These are phyloP conservation scores for Rynchops niger DNA, from an alignment of 2,113 vertebrate genomes.

Conservation along the genomic window DNA sequence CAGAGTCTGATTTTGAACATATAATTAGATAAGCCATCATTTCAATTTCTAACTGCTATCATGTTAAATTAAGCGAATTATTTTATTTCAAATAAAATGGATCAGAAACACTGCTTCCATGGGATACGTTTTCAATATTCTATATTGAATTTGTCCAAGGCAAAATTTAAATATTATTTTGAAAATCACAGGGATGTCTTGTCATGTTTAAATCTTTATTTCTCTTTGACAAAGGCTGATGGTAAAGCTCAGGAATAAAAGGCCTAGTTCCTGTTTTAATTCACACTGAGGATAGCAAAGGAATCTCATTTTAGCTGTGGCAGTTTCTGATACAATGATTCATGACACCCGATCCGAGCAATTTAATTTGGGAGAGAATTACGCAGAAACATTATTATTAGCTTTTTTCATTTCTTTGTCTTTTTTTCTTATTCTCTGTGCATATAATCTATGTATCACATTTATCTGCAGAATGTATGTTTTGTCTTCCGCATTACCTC, in stretches of 20 bases:
- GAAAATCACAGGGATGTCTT: background rate
- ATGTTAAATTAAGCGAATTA: background rate
- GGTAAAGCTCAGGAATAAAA: background rate
- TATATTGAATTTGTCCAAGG: background rate
- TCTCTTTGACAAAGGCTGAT: background rate
- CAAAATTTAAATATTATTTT: background rate
- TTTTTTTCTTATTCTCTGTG: background rate
- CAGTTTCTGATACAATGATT: background rate
- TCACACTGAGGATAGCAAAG: background rate
- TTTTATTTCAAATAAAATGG: background rate
- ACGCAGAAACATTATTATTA: background rate
- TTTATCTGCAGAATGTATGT: background rate
- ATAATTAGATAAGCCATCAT: background rate
- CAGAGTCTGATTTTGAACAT: background rate
- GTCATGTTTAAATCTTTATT: background rate
- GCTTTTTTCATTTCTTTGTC: background rate
- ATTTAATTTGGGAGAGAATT: slow-evolving; percentile 25
- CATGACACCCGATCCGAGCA: background rate
- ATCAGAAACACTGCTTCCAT: background rate
- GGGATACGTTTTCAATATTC: background rate
- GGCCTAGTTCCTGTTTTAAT: background rate
- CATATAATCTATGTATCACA: background rate
- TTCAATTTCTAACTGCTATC: background rate
- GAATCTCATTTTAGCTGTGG: background rate
- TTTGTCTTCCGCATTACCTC: background rate